Evolutionary conservation across 2,113 vertebrate species (phyloP), one percentile per base, ranked within the genome.

Genomic region (Falcunculus frontatus): DNA sequence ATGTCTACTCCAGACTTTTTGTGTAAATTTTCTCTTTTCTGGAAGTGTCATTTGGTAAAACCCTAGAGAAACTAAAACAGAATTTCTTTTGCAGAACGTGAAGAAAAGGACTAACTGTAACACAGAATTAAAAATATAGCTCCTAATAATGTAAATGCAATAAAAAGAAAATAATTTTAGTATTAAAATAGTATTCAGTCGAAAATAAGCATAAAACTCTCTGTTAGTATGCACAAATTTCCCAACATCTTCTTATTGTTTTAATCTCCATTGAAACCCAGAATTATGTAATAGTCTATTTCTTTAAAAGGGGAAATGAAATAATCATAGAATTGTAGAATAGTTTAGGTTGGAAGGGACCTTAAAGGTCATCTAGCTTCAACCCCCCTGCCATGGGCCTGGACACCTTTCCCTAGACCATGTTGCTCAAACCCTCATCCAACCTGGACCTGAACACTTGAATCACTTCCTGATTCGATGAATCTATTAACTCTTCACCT

Each of bases 361-460:
- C 12, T 37, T 37, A 33, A 59, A 52, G 10, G 10, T 29, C 33
- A 52, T 37, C 6, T 12, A 50, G 4, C 6, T 57, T 23, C 32
- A 42, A 23, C 1, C 1, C 10, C 18, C 2, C 20, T 57, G 39
- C 17, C 26, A 15, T 47, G 16, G 16, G 10, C 30, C 2, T 1
- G 20, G 30, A 25, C 30, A 47, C 3, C 10, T 50, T 65, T 57
- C 33, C 16, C 18, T 29, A 37, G 26, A 73, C 7, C 26, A 37
- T 9, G 5, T 16, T 73, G 15, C 37, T 57, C 42, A 44, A 72
- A 19, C 10, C 3, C 10, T 50, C 10, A 35, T 41, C 15, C 8
- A 57, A 37, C 26, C 8, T 1, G 4, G 9, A 27, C 44, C 33
- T 29, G 44, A 59, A 27, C 10, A 25, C 15, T 29, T 23, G 10